Evolutionary conservation across 2,113 vertebrate genomes (phyloP).

Genomic region (Etia nguti): DNA sequence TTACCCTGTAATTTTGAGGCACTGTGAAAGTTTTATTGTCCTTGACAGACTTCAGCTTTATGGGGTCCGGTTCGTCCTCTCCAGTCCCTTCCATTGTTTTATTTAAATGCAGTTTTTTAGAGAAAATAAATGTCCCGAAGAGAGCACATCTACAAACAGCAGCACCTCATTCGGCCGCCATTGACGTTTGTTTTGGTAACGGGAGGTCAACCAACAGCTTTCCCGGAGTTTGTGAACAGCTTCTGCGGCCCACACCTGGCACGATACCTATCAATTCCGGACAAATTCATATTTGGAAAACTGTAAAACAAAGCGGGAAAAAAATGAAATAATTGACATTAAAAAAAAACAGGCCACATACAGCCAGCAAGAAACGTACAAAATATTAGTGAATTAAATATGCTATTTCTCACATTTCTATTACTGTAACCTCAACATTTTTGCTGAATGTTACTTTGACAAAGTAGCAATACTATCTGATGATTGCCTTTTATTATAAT

Average conservation of each 20-base stretch:
- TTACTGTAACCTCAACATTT: not conserved
- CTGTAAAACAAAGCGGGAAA: not conserved
- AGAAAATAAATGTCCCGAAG: rapidly evolving
- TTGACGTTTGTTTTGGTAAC: not conserved
- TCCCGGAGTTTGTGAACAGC: constrained; percentile 25
- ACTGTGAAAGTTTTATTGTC: constrained; percentile 67
- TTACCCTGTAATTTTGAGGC: constrained; percentile 71
- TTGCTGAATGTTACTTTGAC: not conserved
- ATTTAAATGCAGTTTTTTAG: not conserved
- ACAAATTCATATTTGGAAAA: rapidly evolving
- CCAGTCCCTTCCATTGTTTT: constrained; percentile 52
- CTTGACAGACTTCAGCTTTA: constrained; percentile 71
- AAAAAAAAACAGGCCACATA: not conserved
- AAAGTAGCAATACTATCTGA: rapidly evolving
- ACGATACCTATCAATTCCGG: rapidly evolving
- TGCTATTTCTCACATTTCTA: not conserved
- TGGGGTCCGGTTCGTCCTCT: constrained; percentile 64
- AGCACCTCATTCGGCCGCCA: not conserved
- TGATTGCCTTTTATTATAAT: not conserved
- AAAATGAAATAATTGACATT: rapidly evolving
- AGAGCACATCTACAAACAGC: too few species aligned
- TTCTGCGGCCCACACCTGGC: not conserved
- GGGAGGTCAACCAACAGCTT: not conserved
- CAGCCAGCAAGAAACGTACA: not conserved
- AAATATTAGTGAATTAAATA: not conserved